Evolutionary conservation across 1,140 invertebrate genomes (phyloP).

Genomic region (Nilaparvata lugens): DNA sequence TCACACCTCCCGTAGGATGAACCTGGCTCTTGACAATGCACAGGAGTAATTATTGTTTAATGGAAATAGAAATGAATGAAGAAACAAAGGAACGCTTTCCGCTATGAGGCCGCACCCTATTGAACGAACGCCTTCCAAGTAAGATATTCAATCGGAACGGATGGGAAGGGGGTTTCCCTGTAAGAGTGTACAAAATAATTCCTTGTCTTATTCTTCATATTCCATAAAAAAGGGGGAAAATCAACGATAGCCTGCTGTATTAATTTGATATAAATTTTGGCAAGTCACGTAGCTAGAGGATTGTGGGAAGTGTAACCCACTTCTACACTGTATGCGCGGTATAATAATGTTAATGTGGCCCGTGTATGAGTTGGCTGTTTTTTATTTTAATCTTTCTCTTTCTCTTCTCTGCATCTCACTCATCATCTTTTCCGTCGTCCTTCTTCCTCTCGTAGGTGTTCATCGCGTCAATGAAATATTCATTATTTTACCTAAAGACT

Average conservation of each 20-base stretch:
- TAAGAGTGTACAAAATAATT: not conserved
- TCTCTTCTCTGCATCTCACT: no score
- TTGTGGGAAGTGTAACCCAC: slow-evolving; percentile 1
- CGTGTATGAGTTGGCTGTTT: not conserved
- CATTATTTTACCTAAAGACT: not conserved
- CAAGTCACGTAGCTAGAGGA: not conserved
- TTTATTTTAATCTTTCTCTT: no score
- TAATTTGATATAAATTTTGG: slow-evolving; percentile 4
- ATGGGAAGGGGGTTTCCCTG: not conserved
- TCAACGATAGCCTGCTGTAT: not conserved
- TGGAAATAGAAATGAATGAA: slow-evolving; percentile 1
- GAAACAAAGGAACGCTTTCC: not conserved
- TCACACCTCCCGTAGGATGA: not conserved
- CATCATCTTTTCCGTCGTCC: no score
- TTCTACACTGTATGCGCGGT: not conserved
- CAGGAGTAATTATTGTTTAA: slow-evolving; percentile 2
- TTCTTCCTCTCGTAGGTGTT: no score
- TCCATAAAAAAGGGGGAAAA: not conserved
- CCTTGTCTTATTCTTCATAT: not conserved
- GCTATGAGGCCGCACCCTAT: not conserved
- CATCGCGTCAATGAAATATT: not conserved
- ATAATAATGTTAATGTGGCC: not conserved
- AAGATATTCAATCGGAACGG: not conserved
- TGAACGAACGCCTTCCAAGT: not conserved
- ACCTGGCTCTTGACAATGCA: not conserved